Percentiles rank a stretch among this genome's conserved stretches.
Evolutionary conservation across 2,113 vertebrate species (phyloP).

Genomic region (Triplophysa rosa): DNA sequence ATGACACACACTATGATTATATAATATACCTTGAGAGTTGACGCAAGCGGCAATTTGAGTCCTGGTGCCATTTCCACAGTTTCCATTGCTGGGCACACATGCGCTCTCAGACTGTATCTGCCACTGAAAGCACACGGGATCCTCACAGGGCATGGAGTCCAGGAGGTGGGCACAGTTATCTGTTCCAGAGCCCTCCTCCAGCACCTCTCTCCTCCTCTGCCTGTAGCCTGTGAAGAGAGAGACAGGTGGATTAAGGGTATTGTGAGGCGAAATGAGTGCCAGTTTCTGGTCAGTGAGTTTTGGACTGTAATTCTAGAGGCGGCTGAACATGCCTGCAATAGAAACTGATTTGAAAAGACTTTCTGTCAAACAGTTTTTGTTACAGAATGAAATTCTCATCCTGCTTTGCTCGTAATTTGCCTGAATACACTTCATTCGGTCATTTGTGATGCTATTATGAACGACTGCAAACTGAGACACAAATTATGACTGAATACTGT

Average conservation of each 20-base stretch:
- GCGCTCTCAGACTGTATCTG: slow-evolving; percentile 65
- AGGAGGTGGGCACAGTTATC: slow-evolving; percentile 81
- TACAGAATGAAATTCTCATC: slow-evolving; percentile 18
- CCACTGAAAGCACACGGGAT: slow-evolving; percentile 84
- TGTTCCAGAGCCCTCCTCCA: slow-evolving; percentile 70
- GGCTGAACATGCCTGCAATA: slow-evolving; percentile 12
- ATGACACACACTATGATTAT: not conserved
- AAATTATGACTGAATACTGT: not conserved
- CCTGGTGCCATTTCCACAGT: slow-evolving; percentile 82
- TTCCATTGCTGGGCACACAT: slow-evolving; percentile 74
- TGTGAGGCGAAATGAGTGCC: not conserved
- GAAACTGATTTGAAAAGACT: slow-evolving; percentile 25
- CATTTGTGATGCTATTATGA: slow-evolving; percentile 22
- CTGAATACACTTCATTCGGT: slow-evolving; percentile 26
- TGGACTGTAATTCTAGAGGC: slow-evolving; percentile 9
- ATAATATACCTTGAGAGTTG: slow-evolving; percentile 75
- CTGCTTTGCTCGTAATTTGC: slow-evolving; percentile 9
- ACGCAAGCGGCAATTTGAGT: slow-evolving; percentile 76
- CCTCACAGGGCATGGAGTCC: slow-evolving; percentile 88
- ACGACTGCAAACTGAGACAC: not conserved
- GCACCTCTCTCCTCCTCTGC: slow-evolving; percentile 79
- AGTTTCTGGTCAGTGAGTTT: slow-evolving; percentile 19
- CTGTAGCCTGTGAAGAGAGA: slow-evolving; percentile 77
- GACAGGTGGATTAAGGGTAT: not conserved
- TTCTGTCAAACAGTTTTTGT: slow-evolving; percentile 26